These are phyloP conservation scores for honey bee (Apis mellifera) DNA, from an alignment of 1,140 invertebrate genomes.

Conservation along the genomic window Amel_HAv3.1 CM009943.2:7166001-7166500, in stretches of 20 bases:
- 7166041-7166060: neutral
- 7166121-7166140: slow-evolving; percentile 34
- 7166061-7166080: slow-evolving; percentile 48
- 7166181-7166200: slow-evolving; percentile 67
- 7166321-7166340: slow-evolving; percentile 45
- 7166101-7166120: slow-evolving; percentile 40
- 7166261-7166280: neutral
- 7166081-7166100: slow-evolving; percentile 31
- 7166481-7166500: slow-evolving; percentile 12
- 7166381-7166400: slow-evolving; percentile 49
- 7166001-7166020: neutral
- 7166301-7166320: neutral
- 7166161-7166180: slow-evolving; percentile 71
- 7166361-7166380: slow-evolving; percentile 38
- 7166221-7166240: slow-evolving; percentile 44
- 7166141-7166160: slow-evolving; percentile 63
- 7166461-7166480: neutral
- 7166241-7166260: slow-evolving; percentile 50
- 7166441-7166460: neutral
- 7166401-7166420: slow-evolving; percentile 4
- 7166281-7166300: no score
- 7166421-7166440: neutral
- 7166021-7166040: slow-evolving; percentile 41
- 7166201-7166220: slow-evolving; percentile 65
- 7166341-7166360: slow-evolving; percentile 26